Base-by-base conservation (phyloP, 2,888 invertebrate species). In the Quadriops clusia region DNA sequence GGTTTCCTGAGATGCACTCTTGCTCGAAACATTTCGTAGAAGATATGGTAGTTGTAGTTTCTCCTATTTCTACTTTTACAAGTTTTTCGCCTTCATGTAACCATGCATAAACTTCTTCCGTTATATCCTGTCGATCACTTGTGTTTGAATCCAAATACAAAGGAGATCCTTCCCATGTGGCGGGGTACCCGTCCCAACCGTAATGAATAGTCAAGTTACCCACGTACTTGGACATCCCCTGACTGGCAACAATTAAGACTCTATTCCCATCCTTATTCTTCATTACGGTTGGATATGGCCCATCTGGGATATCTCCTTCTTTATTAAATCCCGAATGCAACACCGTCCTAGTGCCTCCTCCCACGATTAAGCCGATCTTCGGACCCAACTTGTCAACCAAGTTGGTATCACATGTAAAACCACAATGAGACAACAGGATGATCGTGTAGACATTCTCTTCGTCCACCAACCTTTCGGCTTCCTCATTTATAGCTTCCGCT, bases 321-420 rank as follows among this genome's bases (percentile, higher is more conserved):
- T n/a, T n/a, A n/a, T n/a, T n/a, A n/a, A n/a, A 24, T 34, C 65
- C 66, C 5, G 74, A 74, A 53, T 72, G 87, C 1, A 89, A 65
- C 42, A 87, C 72, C 0, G 79, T 75, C 53, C 87, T 82, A 0
- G 83, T 78, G 53, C 87, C 87, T 1, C 77, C 82, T 4, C 87
- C 87, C n/a, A 89, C 77, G 34, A 89, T 78, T 1, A 87, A 66
- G 53, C 86, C 84, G 31, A 89, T 68, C 20, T 74, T 70, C 1
- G 72, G 67, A 3, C 78, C 68, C 24, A 69, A 73, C 3, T 66
- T 61, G 3, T 53, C 51, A 0, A 84, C 86, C 38, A 86, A 71
- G 14, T 60, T 51, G 63, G 66, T 60, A 44, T 81, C 81, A 13
- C 71, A 68, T 3, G 72, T 68, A 23, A 81, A 64, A 3, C 87